Base-by-base conservation (phyloP, 2,797 vertebrate genomes). In the Vespertilio murinus region DNA sequence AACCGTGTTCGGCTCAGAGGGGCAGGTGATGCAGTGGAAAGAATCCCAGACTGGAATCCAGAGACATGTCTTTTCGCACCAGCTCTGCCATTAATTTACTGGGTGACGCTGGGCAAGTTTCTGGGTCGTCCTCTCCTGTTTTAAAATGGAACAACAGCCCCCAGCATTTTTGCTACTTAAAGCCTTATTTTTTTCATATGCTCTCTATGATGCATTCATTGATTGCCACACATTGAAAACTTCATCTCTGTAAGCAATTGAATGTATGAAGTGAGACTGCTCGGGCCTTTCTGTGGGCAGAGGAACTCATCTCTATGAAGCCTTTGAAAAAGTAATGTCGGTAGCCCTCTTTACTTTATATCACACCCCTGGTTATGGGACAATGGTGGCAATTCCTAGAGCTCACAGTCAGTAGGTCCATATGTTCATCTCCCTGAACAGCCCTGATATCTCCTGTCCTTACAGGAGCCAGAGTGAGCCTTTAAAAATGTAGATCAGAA, bases 1-100 rank as follows among this genome's bases (percentile, higher is more conserved):
- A 88, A 42, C 38, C 74, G 16, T 84, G 52, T 33, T 80, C 80
- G 49, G 77, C 69, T 69, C 75, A 78, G 65, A 54, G 64, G 14
- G 67, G 77, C 71, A 80, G 65, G 84, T 78, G 78, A 59, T n/a
- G 42, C 6, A 8, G 35, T 79, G 59, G 71, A 70, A 91, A 78
- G 91, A 94, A 88, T 54, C n/a, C 42, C 87, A 78, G 16, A 49
- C 23, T 54, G 17, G 61, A 92, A 54, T n/a, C 30, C n/a, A 6
- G 69, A 94, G 35, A n/a, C 38, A 10, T 5, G 33, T 79, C 52
- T 95, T 87, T 54, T 87, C 78, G 14, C 77, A 82, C 28, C 69
- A 93, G 20, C 20, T 82, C 84, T 79, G 87, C 22, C 90, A 79
- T 40, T 91, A 70, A 84, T 83, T 89, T 70, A 20, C 64, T 75